Evolutionary conservation across 2,888 invertebrate genomes (phyloP), one percentile per base, ranked within the genome.

Genomic region (Coecobrya sp.): DNA sequence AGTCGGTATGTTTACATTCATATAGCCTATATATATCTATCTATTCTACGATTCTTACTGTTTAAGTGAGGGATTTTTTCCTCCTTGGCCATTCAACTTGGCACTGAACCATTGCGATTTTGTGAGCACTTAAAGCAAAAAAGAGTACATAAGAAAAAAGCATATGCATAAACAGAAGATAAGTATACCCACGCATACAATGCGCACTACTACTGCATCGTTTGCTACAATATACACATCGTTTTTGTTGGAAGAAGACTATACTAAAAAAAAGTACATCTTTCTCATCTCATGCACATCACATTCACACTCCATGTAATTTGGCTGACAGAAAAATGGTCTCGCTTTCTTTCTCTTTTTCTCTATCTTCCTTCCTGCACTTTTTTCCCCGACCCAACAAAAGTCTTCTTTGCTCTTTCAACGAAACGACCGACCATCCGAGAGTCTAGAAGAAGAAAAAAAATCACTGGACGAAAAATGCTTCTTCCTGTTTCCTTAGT

Each of bases 231-330:
- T 36, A 7, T 36, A 36, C 36, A 36, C 36, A 36, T 36, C 36
- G 8, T 8, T 55, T 59, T 82, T 25, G 49, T 82, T 59, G 59
- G 55, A 82, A 10, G 82, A 59, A 52, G 52, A 55, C 55, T 55
- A 45, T 27, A 76, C 25, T 52, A 49, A 16, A 79, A 52, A 79
- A 73, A 30, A 49, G 52, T 68, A 65, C 86, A 76, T 86, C 84
- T 89, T 84, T 87, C 93, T 87, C 93, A 89, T 92, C 89, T 85
- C 92, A 91, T 93, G 91, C 93, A 92, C 89, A 85, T 91, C 92
- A 92, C 92, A 92, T 92, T 93, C 93, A 93, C 93, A 93, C 93
- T 92, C 93, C 93, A 93, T 92, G 93, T 93, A 93, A 93, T 93
- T 93, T 93, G 90, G 93, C 92, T 93, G 92, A 92, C 92, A 92